Evolutionary conservation across 2,888 invertebrate species (phyloP), one percentile per base, ranked within the genome.

Genomic region (Harpalus rubripes): DNA sequence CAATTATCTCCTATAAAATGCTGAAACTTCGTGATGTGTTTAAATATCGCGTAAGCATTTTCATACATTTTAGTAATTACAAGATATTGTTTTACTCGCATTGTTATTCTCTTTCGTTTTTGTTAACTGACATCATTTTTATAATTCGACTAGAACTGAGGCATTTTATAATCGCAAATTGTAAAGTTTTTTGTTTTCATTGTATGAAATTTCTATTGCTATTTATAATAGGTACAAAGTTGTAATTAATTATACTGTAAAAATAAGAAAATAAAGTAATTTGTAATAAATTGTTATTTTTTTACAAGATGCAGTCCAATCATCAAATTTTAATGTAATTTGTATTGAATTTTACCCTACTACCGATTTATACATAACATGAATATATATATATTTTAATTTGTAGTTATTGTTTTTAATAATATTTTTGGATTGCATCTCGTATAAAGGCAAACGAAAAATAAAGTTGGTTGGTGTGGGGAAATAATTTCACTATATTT

Each of bases 181-280:
- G 39, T 68, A 68, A 68, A 68, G 32, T 32, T 26, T 63, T 12
- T 52, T 68, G 39, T 12, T n/a, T 74, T 39, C 39, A 18, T 44
- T 41, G 72, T 74, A 74, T 63, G 72, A 74, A 74, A 74, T 74
- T 74, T 74, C 58, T 82, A 82, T 41, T 79, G 41, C 79, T 79
- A 82, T 68, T 82, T 41, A 81, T 56, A 56, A 72, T 82, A 44
- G 82, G 82, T 82, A 82, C 82, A 82, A 82, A 61, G 41, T 72
- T 82, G 82, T 82, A 82, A 82, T 68, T 58, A 68, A 68, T 72
- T 68, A 61, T 65, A 65, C 72, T 82, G 82, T 82, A 82, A 72
- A 82, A 58, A 79, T 39, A 12, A 68, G 68, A 52, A 41, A 81
- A 82, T 82, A 82, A 82, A 82, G 72, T 39, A 32, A 68, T 82